A percentile compares a stretch with the other conserved stretches of the same genome.
Conservation (phyloP, 1,140 invertebrate genomes). For the Periplaneta americana region DNA sequence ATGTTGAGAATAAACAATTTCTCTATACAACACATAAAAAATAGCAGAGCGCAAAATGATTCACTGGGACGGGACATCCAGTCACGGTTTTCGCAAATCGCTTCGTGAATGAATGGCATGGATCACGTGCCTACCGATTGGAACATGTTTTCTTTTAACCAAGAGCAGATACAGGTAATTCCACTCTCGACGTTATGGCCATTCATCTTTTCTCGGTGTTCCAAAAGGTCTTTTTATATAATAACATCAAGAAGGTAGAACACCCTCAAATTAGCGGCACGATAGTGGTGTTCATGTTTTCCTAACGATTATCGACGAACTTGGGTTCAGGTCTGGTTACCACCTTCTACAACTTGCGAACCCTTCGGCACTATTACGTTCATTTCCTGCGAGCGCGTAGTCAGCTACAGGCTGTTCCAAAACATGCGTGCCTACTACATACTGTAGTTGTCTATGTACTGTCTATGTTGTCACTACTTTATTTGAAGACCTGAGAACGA, state of each 20-base stretch:
- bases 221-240: neutral
- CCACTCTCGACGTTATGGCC: no score
- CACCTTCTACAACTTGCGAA: neutral
- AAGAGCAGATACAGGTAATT: neutral
- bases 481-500: no score
- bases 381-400: neutral
- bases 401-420: neutral
- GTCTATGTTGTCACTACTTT: no score
- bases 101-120: neutral
- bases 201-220: neutral
- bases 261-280: neutral
- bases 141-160: no score
- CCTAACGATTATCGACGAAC: neutral
- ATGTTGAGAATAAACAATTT: no score
- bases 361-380: neutral
- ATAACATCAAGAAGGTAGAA: neutral
- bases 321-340: neutral
- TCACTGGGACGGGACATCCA: no score
- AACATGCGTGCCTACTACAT: neutral
- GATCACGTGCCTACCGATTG: neutral
- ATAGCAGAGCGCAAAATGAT: no score
- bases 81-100: neutral
- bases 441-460: no score
- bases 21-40: no score
- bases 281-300: neutral